These are phyloP conservation scores for Micromys minutus DNA, from an alignment of 2,113 vertebrate species.

Conservation along the genomic window DNA sequence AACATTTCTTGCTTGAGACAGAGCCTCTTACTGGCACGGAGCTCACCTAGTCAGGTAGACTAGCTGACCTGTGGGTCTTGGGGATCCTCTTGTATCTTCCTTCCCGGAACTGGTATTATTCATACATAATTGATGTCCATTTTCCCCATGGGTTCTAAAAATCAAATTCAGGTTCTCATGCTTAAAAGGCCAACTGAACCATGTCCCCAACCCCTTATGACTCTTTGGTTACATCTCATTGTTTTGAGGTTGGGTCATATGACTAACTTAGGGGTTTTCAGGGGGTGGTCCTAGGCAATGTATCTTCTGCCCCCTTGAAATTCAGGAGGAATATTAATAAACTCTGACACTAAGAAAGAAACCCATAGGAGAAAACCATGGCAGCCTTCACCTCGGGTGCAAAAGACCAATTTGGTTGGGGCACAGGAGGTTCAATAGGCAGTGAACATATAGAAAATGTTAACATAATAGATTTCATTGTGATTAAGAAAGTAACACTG, in stretches of 20 bases:
- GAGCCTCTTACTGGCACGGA: neutral
- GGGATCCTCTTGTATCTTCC: too few relatives aligned
- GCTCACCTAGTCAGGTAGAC: neutral
- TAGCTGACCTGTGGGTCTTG: neutral
- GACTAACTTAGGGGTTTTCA: neutral
- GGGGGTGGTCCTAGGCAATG: neutral
- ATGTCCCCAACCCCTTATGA: neutral
- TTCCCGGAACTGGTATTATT: neutral
- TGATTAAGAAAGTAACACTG: neutral
- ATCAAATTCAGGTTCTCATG: neutral
- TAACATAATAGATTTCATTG: neutral
- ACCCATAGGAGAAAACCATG: neutral
- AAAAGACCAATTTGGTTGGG: neutral
- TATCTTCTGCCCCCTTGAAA: neutral
- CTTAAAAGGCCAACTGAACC: too few relatives aligned
- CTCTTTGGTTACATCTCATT: neutral
- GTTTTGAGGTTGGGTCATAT: neutral
- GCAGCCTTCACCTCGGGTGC: neutral
- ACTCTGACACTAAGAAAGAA: constrained; percentile 7
- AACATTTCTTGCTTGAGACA: neutral
- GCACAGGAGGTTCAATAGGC: neutral
- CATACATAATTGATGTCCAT: neutral
- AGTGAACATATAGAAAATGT: neutral
- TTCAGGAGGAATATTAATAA: neutral
- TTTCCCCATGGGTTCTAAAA: neutral